Evolutionary conservation across 2,888 invertebrate species (phyloP).

Genomic region (Brachypalpus laphriformis): DNA sequence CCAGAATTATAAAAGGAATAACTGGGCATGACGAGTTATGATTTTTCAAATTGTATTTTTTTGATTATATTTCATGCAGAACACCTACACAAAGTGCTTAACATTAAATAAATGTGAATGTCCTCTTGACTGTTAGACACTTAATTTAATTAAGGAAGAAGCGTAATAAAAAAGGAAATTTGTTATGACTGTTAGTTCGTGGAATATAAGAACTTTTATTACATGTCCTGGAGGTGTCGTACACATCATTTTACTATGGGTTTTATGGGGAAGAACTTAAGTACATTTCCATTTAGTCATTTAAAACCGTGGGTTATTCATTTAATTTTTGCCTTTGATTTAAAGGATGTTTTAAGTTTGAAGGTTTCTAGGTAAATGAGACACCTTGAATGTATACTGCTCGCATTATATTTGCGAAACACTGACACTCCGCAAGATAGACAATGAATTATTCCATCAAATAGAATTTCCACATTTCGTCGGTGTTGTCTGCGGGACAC

Average conservation of each 20-base stretch:
- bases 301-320: neutral
- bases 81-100: neutral
- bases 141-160: constrained; percentile 17
- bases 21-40: neutral
- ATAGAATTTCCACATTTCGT: neutral
- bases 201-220: neutral
- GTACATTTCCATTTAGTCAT: too few species aligned
- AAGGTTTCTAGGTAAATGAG: neutral
- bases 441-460: neutral
- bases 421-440: neutral
- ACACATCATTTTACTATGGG: neutral
- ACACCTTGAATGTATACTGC: neutral
- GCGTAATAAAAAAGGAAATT: neutral
- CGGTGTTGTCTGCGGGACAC: neutral
- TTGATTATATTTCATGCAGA: neutral
- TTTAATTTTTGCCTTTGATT: neutral
- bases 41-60: neutral
- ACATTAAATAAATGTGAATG: constrained; percentile 8
- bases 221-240: neutral
- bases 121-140: neutral
- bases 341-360: neutral
- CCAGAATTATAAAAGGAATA: too few species aligned
- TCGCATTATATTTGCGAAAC: too few species aligned
- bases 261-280: neutral
- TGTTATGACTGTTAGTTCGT: neutral